Evolutionary conservation across 2,797 vertebrate species (phyloP).

Genomic region (Gambelia wislizenii): DNA sequence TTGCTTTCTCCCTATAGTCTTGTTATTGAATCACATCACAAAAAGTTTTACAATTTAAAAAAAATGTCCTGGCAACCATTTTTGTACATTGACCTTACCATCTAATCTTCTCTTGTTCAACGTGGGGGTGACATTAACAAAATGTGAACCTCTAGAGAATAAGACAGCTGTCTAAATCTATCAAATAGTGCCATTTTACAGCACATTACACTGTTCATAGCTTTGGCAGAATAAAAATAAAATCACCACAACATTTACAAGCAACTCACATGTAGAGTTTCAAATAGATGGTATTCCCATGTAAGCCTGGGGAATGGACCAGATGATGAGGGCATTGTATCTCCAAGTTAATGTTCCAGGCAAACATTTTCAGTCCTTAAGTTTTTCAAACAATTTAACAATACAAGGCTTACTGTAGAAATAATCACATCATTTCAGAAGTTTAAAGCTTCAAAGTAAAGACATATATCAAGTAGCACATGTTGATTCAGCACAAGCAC

Average conservation of each 20-base stretch:
- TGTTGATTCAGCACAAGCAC: conserved; percentile 38
- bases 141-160: conserved; percentile 80
- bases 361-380: conserved; percentile 55
- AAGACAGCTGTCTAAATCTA: conserved; percentile 80
- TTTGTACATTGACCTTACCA: conserved; percentile 80
- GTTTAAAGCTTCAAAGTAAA: conserved; percentile 38
- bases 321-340: neutral
- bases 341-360: neutral
- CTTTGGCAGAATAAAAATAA: conserved; percentile 65
- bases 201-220: conserved; percentile 66
- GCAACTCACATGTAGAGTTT: conserved; percentile 57
- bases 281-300: conserved; percentile 56
- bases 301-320: neutral
- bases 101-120: conserved; percentile 81
- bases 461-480: conserved; percentile 26
- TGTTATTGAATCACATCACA: conserved; percentile 81
- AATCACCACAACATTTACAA: conserved; percentile 59
- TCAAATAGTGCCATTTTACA: conserved; percentile 77
- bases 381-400: conserved; percentile 55
- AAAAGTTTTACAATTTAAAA: conserved; percentile 82
- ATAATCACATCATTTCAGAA: conserved; percentile 46
- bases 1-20: conserved; percentile 79
- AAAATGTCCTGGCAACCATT: conserved; percentile 82
- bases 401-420: conserved; percentile 24
- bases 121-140: conserved; percentile 77